These are phyloP conservation scores for Chauna torquata DNA, from an alignment of 2,113 vertebrate genomes.

Conservation along the genomic window DNA sequence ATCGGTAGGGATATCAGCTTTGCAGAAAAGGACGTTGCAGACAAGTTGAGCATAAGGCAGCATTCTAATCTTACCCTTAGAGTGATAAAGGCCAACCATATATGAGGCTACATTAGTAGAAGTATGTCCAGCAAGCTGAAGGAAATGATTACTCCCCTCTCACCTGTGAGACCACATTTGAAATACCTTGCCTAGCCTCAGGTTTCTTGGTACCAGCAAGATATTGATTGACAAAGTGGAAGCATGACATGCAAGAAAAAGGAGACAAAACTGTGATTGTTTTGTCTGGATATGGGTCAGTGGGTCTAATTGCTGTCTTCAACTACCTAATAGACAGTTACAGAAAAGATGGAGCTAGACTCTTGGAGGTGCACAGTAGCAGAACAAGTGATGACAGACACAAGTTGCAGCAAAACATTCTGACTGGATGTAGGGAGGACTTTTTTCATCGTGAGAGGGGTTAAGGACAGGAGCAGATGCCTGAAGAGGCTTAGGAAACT, in stretches of 20 bases:
- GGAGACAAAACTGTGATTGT: not conserved
- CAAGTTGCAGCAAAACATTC: not conserved
- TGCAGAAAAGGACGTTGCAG: not conserved
- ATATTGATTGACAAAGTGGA: not conserved
- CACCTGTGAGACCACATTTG: not conserved
- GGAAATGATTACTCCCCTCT: not conserved
- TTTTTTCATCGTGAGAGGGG: not conserved
- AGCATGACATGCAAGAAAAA: not conserved
- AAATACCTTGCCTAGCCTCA: not conserved
- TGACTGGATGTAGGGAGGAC: not conserved
- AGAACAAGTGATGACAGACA: not conserved
- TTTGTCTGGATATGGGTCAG: not conserved
- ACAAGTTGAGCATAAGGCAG: not conserved
- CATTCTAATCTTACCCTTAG: not conserved
- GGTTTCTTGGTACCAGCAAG: not conserved
- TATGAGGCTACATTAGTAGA: not conserved
- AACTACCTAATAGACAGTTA: not conserved
- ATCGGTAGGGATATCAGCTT: not conserved
- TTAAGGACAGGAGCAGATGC: not conserved
- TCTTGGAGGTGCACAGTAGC: not conserved
- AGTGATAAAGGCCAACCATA: not conserved
- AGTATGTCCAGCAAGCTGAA: not conserved
- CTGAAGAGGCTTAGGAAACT: not conserved
- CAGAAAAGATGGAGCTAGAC: not conserved
- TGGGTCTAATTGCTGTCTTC: not conserved